Evolutionary conservation across 2,888 invertebrate species (phyloP), one percentile per base, ranked within the genome.

Genomic region (Cactoblastis cactorum): DNA sequence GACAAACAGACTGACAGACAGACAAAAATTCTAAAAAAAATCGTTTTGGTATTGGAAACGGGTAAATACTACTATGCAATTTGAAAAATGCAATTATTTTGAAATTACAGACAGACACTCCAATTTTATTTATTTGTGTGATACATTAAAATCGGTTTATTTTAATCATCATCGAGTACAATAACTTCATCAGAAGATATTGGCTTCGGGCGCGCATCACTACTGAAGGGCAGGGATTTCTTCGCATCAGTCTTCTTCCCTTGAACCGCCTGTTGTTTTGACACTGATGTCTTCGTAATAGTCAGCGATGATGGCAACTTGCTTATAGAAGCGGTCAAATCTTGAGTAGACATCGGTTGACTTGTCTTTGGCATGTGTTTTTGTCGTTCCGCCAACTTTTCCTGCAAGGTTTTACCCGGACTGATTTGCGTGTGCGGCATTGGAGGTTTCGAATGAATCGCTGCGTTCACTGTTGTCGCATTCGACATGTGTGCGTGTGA

Each of bases 321-420:
- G 57, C 81, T 83, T 50, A 90, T 80, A 0, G 88, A 83, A 0
- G 83, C 79, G 14, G 65, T 80, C 14, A 86, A 76, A 8, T 86
- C 85, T 18, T 76, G 59, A 0, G 63, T 17, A 4, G 12, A 12
- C 3, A 14, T 37, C n/a, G 46, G 12, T 3, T 35, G 45, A 14
- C 6, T 74, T 0, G 75, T 64, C 9, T 71, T 64, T 0, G 87
- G 85, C 18, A 78, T 56, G 58, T 77, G 77, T 65, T 93, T 93
- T 56, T 93, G 92, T 53, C 91, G 85, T 57, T 94, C 93, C 0
- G 93, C 93, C 50, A 94, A 73, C 71, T 93, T 93, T 68, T 94
- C 93, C 65, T 94, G 93, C 51, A 94, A 70, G 0, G 94, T 93
- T 78, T 93, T 93, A 0, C 91, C 91, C 0, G 92, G 91, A 61